Percentiles rank a stretch among this genome's conserved stretches.
These are phyloP conservation scores for Urechis unicinctus DNA, from an alignment of 2,888 invertebrate genomes.

Conservation along the genomic window DNA sequence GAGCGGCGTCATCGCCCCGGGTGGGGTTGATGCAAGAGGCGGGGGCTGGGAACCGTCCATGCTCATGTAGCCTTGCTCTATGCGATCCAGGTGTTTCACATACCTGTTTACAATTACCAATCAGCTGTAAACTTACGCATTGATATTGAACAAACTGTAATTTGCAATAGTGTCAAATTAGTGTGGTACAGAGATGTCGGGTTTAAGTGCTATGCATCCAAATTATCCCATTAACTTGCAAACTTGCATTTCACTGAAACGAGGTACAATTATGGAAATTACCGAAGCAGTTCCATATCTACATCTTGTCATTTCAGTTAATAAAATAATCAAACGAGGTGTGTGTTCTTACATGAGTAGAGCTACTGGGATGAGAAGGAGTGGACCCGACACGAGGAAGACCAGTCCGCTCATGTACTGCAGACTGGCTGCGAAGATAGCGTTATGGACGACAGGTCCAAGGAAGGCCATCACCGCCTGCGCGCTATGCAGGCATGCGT, in stretches of 20 bases:
- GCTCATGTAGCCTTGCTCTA: conserved; percentile 7
- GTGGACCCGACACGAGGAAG: conserved; percentile 40
- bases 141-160: background rate
- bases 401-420: conserved; percentile 37
- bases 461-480: conserved; percentile 45
- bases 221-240: too few species aligned
- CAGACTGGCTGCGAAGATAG: conserved; percentile 39
- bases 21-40: conserved; percentile 10
- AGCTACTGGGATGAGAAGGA: conserved; percentile 34
- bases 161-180: background rate
- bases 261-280: too few species aligned
- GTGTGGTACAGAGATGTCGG: too few species aligned
- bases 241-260: too few species aligned
- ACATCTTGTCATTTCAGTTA: too few species aligned
- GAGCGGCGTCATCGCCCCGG: conserved; percentile 14
- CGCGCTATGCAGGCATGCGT: conserved; percentile 47
- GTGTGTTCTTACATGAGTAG: conserved; percentile 34
- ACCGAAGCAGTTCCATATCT: too few species aligned
- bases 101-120: conserved; percentile 6
- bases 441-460: conserved; percentile 43
- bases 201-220: too few species aligned
- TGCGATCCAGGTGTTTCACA: conserved; percentile 5
- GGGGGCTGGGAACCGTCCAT: conserved; percentile 4
- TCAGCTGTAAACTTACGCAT: too few species aligned
- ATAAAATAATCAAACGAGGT: background rate